Conservation (phyloP, 2,797 vertebrate genomes). For the Danio choprae region DNA sequence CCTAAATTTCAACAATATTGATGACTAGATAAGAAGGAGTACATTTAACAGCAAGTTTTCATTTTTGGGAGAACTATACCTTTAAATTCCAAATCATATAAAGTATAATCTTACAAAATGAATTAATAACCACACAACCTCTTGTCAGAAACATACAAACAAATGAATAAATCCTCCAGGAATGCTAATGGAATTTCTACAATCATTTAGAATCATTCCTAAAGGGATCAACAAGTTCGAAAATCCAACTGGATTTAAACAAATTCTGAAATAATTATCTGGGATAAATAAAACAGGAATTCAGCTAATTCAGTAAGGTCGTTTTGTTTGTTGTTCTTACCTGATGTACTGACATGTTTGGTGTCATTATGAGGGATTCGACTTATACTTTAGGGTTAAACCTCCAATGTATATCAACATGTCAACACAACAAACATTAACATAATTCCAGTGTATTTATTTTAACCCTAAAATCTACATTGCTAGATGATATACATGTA, state of each 20-base stretch:
- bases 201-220: too few relatives aligned
- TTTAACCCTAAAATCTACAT: not conserved
- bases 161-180: not conserved
- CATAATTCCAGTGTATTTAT: not conserved
- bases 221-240: too few relatives aligned
- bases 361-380: not conserved
- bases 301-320: not conserved
- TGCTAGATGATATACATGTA: too few relatives aligned
- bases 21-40: too few relatives aligned
- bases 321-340: not conserved
- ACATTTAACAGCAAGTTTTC: too few relatives aligned
- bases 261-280: not conserved
- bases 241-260: not conserved
- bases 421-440: not conserved
- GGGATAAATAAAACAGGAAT: not conserved
- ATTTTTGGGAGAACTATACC: too few relatives aligned
- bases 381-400: not conserved
- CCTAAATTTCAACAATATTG: too few relatives aligned
- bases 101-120: not conserved
- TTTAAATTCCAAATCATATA: not conserved
- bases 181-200: not conserved
- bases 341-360: not conserved
- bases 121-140: not conserved
- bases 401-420: not conserved
- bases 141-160: not conserved